These are phyloP conservation scores for Empis stercorea DNA, from an alignment of 2,888 invertebrate genomes.

Conservation along the genomic window DNA sequence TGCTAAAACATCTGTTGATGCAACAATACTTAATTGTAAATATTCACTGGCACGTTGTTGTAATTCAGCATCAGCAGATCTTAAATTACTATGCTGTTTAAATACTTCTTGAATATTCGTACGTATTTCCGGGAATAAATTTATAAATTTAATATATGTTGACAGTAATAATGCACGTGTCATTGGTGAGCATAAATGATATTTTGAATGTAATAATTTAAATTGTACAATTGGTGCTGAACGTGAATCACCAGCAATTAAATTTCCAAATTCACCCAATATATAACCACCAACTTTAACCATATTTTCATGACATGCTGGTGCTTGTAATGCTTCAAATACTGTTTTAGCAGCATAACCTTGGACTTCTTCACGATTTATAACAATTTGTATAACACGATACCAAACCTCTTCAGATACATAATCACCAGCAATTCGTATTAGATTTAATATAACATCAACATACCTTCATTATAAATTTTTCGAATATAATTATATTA, in stretches of 20 bases:
- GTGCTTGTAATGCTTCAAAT: slow-evolving; percentile 96
- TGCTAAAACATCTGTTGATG: slow-evolving; percentile 92
- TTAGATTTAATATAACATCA: slow-evolving; percentile 96
- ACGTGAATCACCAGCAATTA: slow-evolving; percentile 96
- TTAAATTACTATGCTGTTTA: slow-evolving; percentile 84
- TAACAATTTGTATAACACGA: slow-evolving; percentile 97
- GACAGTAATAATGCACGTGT: slow-evolving; percentile 92
- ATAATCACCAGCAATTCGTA: slow-evolving; percentile 98
- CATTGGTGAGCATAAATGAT: slow-evolving; percentile 93
- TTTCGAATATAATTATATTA: not conserved
- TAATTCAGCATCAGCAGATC: slow-evolving; percentile 95
- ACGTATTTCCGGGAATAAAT: slow-evolving; percentile 97
- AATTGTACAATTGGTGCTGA: slow-evolving; percentile 97
- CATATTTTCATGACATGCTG: slow-evolving; percentile 99
- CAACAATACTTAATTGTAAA: slow-evolving; percentile 87
- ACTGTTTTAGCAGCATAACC: slow-evolving; percentile 99
- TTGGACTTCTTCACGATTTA: slow-evolving; percentile 98
- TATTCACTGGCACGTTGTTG: slow-evolving; percentile 98
- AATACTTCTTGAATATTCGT: slow-evolving; percentile 90
- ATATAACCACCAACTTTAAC: slow-evolving; percentile 99
- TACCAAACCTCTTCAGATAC: slow-evolving; percentile 99
- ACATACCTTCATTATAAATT: slow-evolving; percentile 42
- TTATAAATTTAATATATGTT: slow-evolving; percentile 98
- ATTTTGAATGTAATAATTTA: slow-evolving; percentile 96
- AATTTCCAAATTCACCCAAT: slow-evolving; percentile 96